phyloP scores from a whole-genome alignment of 2,113 vertebrate genomes.

The Hippocampus barbouri region DNA sequence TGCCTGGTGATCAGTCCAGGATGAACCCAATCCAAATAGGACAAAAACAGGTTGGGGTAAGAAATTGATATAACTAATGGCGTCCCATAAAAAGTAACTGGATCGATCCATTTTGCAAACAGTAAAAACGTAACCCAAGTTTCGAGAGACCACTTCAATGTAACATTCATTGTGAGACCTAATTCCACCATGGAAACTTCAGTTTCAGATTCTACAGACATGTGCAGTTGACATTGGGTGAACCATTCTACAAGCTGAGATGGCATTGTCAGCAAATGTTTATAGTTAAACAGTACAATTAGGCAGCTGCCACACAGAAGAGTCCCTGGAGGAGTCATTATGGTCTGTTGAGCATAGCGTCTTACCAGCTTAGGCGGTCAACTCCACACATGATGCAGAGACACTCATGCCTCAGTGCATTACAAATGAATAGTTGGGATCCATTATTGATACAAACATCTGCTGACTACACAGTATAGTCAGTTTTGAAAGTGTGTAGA shows the following conservation, averaged over 20 bases:
- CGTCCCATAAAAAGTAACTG: too few species aligned
- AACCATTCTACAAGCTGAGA: neutral
- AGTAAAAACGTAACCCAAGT: neutral
- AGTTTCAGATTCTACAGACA: too few species aligned
- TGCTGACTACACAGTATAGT: constrained; percentile 15
- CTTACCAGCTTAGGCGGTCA: constrained; percentile 45
- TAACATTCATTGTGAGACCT: too few species aligned
- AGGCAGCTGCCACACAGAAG: constrained; percentile 48
- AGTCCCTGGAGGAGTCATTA: constrained; percentile 47
- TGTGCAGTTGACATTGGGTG: too few species aligned
- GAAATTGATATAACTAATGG: neutral
- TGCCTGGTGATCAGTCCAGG: neutral
- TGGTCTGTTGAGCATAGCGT: constrained; percentile 38
- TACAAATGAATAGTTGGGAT: constrained; percentile 48
- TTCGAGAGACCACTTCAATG: neutral
- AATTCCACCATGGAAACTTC: too few species aligned
- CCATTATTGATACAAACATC: constrained; percentile 56
- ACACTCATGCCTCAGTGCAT: constrained; percentile 48
- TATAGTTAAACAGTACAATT: constrained; percentile 21
- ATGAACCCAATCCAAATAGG: neutral
- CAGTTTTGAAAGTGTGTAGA: neutral
- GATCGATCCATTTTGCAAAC: too few species aligned
- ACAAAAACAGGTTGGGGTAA: neutral
- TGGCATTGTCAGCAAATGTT: constrained; percentile 21
- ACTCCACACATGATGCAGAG: constrained; percentile 25